Conservation (phyloP, 2,797 vertebrate genomes). For the Paedocypris micromegethes region DNA sequence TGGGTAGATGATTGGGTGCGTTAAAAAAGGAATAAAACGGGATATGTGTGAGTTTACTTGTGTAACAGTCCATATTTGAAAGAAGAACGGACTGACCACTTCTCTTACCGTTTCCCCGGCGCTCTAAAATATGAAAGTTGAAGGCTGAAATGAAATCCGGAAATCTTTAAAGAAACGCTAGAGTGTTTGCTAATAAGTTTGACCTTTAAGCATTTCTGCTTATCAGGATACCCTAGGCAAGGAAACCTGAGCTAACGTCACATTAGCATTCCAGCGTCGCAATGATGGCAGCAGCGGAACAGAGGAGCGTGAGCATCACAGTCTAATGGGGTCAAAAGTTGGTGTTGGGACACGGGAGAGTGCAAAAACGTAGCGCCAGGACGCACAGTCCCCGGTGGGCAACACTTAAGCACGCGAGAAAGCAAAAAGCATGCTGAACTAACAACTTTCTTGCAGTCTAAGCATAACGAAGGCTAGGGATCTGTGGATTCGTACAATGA, state of each 20-base stretch:
- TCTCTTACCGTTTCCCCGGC: not conserved
- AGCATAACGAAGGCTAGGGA: constrained; percentile 4
- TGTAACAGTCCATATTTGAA: too few species aligned
- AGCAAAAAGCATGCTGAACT: constrained; percentile 9
- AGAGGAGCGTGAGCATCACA: not conserved
- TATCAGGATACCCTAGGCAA: constrained; percentile 30
- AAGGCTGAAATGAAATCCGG: constrained; percentile 17
- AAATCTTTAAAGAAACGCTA: constrained; percentile 12
- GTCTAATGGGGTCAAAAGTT: constrained; percentile 32
- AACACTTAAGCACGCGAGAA: constrained; percentile 11
- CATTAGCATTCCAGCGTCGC: constrained; percentile 20
- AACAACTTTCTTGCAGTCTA: not conserved
- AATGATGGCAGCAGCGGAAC: constrained; percentile 10
- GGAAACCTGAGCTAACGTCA: constrained; percentile 31
- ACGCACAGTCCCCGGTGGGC: not conserved
- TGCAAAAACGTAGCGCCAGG: not conserved
- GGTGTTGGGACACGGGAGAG: constrained; percentile 7
- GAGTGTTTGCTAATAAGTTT: constrained; percentile 44
- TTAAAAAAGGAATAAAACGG: too few species aligned
- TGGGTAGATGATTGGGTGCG: too few species aligned
- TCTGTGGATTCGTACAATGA: constrained; percentile 7
- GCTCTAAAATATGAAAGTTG: not conserved
- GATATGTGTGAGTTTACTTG: too few species aligned
- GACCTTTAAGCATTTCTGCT: constrained; percentile 39
- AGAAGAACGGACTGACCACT: too few species aligned